Evolutionary conservation across 1,140 invertebrate species (phyloP).

Genomic region (Acyrthosiphon pisum): DNA sequence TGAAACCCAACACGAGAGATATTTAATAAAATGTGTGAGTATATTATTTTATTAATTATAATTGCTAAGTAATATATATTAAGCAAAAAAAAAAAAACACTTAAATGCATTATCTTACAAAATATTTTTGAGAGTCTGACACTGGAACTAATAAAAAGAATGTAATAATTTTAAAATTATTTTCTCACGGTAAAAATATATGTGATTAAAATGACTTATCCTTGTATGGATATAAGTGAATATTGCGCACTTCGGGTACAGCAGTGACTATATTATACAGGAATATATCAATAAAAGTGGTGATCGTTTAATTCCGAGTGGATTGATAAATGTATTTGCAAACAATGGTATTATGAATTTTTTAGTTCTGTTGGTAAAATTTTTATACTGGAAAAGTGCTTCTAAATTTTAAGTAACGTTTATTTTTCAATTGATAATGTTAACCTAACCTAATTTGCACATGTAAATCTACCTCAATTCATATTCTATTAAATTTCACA

Average conservation of each 20-base stretch:
- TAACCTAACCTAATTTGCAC: too few relatives aligned
- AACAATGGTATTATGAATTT: not conserved
- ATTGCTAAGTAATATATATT: not conserved
- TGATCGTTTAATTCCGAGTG: not conserved
- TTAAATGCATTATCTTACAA: too few relatives aligned
- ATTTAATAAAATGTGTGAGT: constrained; percentile 29
- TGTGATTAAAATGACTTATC: not conserved
- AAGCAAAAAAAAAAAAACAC: too few relatives aligned
- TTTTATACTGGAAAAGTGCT: not conserved
- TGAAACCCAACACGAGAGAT: not conserved
- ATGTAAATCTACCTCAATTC: too few relatives aligned
- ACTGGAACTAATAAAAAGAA: too few relatives aligned
- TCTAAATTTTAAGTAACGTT: not conserved
- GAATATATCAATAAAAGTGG: not conserved
- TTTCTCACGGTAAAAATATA: not conserved
- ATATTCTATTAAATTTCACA: too few relatives aligned
- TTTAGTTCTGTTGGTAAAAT: not conserved
- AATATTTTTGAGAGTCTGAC: too few relatives aligned
- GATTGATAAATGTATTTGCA: not conserved
- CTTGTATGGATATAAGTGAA: not conserved
- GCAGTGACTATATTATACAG: not conserved
- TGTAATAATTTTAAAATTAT: not conserved
- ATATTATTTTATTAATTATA: not conserved
- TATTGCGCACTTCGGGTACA: not conserved
- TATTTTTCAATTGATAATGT: not conserved